Base-by-base conservation (phyloP, 2,797 vertebrate genomes). In the Phrynocephalus guinanensis region DNA sequence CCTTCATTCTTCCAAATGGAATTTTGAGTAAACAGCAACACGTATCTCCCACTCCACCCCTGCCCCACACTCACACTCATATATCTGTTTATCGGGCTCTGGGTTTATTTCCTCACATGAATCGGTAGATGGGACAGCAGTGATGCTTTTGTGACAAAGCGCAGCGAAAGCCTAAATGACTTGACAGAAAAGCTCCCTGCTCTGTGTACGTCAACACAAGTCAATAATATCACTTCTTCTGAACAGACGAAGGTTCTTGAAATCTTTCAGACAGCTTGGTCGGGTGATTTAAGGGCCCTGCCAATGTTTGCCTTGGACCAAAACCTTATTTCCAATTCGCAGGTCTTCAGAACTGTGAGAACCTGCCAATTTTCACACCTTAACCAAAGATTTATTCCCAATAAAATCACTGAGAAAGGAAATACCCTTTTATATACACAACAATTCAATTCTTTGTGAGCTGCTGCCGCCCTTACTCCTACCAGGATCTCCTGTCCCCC, bases 321-420 rank as follows among this genome's bases (percentile, higher is more conserved):
- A n/a, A 63, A 48, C 72, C 90, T 92, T 84, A 78, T 91, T 96
- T 94, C 93, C 96, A 96, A 97, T 96, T 96, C 95, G 87, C 90
- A n/a, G 91, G 91, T 95, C 96, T 95, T 93, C 94, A 93, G 92
- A 95, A 95, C 93, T 1, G 80, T 30, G 71, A 79, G 0, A 0
- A 92, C 90, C 92, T 96, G 96, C 97, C 96, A 97, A 88, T 91
- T 95, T 94, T 97, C 96, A 96, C 96, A 96, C 96, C 95, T 96
- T 89, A 91, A 82, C 79, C 94, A 92, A 94, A 90, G 28, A 33
- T 92, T 93, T 93, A 94, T 91, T 91, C 79, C 92, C 87, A 93
- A 82, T 92, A 94, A 95, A 96, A 94, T 82, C 89, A 86, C 79
- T 76, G 92, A 92, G 88, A 90, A 95, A 94, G 87, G 30, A 88